Conservation (phyloP, 2,113 vertebrate species). For the Ahaetulla prasina region DNA sequence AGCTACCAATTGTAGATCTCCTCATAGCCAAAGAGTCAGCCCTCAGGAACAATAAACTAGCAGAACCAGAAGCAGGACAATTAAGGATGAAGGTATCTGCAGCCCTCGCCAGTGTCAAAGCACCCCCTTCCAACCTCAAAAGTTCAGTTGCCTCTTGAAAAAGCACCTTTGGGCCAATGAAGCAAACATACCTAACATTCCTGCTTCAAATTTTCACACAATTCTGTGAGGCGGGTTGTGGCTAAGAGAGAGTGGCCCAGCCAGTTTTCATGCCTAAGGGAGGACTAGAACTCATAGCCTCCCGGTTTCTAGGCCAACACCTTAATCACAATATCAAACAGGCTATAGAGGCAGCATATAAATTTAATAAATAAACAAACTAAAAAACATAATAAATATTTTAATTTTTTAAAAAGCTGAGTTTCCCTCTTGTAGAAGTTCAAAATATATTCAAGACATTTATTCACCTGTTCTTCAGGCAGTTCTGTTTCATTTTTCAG, state of each 20-base stretch:
- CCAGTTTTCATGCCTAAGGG: not conserved
- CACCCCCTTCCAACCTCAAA: no score
- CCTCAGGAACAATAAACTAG: no score
- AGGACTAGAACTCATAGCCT: not conserved
- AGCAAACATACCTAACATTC: not conserved
- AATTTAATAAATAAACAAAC: not conserved
- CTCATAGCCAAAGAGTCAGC: no score
- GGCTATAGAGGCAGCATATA: not conserved
- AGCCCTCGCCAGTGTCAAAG: no score
- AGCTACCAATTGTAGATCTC: no score
- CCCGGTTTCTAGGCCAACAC: not conserved
- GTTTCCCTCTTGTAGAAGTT: not conserved
- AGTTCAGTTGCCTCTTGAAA: no score
- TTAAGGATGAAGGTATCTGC: no score
- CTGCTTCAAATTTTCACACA: not conserved
- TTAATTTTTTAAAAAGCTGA: not conserved
- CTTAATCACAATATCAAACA: not conserved
- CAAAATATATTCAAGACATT: constrained; percentile 28
- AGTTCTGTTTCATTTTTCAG: constrained; percentile 63
- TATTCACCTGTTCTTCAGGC: constrained; percentile 68
- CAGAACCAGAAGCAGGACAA: no score
- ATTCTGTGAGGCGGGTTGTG: not conserved
- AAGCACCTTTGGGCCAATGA: not conserved
- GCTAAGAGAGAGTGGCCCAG: not conserved
- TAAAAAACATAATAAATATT: not conserved